Evolutionary conservation across 2,113 vertebrate species (phyloP).

Genomic region (Ranitomeya imitator): DNA sequence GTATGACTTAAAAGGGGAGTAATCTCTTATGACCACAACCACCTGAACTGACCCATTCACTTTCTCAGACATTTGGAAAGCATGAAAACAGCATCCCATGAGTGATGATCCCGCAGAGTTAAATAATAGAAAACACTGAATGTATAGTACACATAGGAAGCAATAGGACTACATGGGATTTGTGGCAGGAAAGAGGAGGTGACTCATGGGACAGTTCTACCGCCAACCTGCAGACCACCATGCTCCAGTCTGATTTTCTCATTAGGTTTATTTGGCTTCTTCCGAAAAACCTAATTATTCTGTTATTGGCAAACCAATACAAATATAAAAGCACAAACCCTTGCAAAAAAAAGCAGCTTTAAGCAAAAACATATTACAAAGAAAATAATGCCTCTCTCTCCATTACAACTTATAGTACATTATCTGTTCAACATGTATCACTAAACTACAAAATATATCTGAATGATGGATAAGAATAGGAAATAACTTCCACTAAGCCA

Average conservation of each 20-base stretch:
- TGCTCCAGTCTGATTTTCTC: constrained; percentile 51
- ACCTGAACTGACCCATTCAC: constrained; percentile 30
- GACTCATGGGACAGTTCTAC: constrained; percentile 29
- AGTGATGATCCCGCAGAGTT: constrained; percentile 31
- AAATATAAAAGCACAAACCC: background rate
- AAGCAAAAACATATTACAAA: constrained; percentile 13
- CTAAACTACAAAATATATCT: background rate
- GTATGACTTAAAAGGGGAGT: constrained; percentile 4
- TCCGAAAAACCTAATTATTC: background rate
- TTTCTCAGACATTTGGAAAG: constrained; percentile 11
- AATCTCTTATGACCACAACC: constrained; percentile 35
- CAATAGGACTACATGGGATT: constrained; percentile 40
- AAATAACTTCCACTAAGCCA: background rate
- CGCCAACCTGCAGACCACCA: constrained; percentile 32
- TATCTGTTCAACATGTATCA: background rate
- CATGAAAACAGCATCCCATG: background rate
- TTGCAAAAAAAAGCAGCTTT: background rate
- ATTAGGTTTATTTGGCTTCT: constrained; percentile 11
- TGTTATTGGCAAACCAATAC: constrained; percentile 2
- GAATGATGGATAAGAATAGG: background rate
- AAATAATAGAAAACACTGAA: constrained; percentile 11
- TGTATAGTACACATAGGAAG: constrained; percentile 24
- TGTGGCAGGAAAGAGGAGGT: constrained; percentile 47
- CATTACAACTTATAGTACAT: background rate
- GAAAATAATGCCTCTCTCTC: background rate